Base-by-base conservation (phyloP, 2,797 vertebrate genomes). In the Lacerta bilineata region DNA sequence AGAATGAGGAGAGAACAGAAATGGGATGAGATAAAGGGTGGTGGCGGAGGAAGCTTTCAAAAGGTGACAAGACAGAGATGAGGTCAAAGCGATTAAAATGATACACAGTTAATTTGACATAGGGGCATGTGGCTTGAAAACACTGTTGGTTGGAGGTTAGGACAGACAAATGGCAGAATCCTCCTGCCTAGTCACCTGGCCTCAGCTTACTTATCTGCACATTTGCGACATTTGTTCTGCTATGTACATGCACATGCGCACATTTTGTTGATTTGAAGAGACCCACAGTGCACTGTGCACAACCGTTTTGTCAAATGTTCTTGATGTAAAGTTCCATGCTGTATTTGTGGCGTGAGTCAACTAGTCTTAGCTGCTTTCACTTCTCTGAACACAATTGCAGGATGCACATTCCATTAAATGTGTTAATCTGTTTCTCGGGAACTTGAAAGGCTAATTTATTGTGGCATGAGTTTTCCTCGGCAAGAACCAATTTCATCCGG, bases 11-110 rank as follows among this genome's bases (percentile, higher is more conserved):
- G 77, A 85, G 79, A 75, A 8, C 13, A 61, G 76, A 80, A 86
- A 17, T 39, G 25, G 46, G 50, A 29, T 55, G 17, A 15, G 71
- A 8, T 2, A 46, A 0, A 6, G 69, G 74, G 80, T 39, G 77
- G 50, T 80, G 7, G 33, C 85, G 15, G 25, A 82, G 84, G 74
- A 91, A 89, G 61, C 39, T 88, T 46, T 93, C 46, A 84, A 84
- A 89, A 77, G 80, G 72, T 29, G 36, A 15, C 83, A 72, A 9
- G 17, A 39, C 36, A 71, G 72, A 92, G 20, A 50, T 78, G 36
- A 94, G 20, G 11, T 84, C 88, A 91, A 84, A 39, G 23, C 9
- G 79, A 3, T 77, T 74, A 76, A 78, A 88, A 0, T 1, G 84
- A 92, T 87, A 90, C 0, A 1, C 29, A 13, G 59, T 90, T 83